Conservation (phyloP, 1,140 invertebrate species). For the Zeugodacus cucurbitae region DNA sequence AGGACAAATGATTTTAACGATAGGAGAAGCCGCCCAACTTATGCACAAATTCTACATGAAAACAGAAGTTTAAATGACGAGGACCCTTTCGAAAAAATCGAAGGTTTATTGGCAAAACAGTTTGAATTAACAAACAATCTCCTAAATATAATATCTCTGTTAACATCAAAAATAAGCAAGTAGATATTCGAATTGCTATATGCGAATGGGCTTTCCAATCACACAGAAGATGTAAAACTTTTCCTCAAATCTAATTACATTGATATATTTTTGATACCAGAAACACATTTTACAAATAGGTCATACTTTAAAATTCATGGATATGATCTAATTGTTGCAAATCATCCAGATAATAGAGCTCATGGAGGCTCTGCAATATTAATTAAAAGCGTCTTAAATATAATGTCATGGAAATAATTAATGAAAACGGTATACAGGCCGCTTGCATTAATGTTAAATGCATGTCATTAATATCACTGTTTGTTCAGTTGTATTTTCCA, state of each 20-base stretch:
- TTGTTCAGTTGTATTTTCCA: conserved; percentile 27
- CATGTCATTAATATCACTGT: conserved; percentile 1
- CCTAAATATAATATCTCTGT: conserved; percentile 37
- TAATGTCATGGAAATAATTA: conserved; percentile 24
- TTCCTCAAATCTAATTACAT: conserved; percentile 37
- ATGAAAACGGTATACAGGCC: conserved; percentile 41
- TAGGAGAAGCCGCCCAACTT: not conserved
- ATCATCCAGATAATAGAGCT: too few relatives aligned
- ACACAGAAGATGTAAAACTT: conserved; percentile 27
- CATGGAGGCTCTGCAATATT: too few relatives aligned
- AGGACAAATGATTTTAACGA: not conserved
- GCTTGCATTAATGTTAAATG: conserved; percentile 41
- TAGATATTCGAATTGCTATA: conserved; percentile 40
- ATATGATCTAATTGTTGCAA: not conserved
- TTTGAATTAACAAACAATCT: conserved; percentile 34
- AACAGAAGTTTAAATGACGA: not conserved
- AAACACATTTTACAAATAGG: conserved; percentile 43
- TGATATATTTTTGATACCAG: conserved; percentile 41
- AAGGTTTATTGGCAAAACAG: too few relatives aligned
- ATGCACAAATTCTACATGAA: not conserved
- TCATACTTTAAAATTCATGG: conserved; percentile 42
- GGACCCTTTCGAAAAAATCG: too few relatives aligned
- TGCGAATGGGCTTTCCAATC: too few relatives aligned
- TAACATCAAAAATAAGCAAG: too few relatives aligned
- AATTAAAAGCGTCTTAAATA: conserved; percentile 45